Conservation (phyloP, 2,113 vertebrate genomes). For the Scolopax mira region DNA sequence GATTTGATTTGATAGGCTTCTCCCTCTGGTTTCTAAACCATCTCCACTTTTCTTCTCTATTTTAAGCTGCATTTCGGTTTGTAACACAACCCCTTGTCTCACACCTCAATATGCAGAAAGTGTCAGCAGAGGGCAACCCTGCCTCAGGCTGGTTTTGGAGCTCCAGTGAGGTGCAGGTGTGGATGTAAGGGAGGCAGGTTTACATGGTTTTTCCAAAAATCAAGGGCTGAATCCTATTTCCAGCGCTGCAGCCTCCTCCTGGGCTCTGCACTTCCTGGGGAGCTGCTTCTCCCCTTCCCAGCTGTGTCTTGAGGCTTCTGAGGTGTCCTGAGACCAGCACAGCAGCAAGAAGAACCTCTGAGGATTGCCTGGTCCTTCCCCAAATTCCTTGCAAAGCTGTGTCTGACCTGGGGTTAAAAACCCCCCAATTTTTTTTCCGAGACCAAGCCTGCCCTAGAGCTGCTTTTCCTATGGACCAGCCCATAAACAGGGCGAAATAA, state of each 20-base stretch:
- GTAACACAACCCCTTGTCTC: accelerated
- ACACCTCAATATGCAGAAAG: accelerated
- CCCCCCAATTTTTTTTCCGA: neutral
- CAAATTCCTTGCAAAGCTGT: neutral
- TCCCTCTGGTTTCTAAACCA: neutral
- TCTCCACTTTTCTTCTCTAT: accelerated
- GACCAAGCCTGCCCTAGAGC: neutral
- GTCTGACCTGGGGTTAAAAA: neutral
- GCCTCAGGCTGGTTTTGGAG: neutral
- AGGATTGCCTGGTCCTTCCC: neutral
- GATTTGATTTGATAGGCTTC: neutral
- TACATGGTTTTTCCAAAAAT: neutral
- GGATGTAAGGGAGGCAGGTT: neutral
- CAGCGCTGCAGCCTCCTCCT: neutral
- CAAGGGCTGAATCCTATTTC: neutral
- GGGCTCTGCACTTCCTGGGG: neutral
- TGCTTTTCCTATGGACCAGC: neutral
- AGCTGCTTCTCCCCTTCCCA: neutral
- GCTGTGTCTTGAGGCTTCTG: neutral
- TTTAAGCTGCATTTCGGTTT: neutral
- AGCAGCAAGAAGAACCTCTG: neutral
- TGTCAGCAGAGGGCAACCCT: conserved; percentile 19
- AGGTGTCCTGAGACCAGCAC: neutral
- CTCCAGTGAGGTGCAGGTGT: neutral
- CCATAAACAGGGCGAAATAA: neutral